phyloP scores from a whole-genome alignment of 2,113 vertebrate species.

The Craseonycteris thonglongyai region DNA sequence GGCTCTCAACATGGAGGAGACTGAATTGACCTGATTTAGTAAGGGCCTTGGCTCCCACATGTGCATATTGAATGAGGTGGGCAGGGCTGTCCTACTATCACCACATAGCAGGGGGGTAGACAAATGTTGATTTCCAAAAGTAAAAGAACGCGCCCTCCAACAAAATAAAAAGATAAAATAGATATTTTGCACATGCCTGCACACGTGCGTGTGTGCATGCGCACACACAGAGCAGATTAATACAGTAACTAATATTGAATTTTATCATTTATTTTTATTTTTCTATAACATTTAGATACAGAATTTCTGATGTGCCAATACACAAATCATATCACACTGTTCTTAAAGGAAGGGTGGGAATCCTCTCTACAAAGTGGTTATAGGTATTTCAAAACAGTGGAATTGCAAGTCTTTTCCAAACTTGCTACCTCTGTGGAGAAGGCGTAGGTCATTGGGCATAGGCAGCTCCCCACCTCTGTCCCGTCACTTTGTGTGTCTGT shows the following conservation, averaged over 20 bases:
- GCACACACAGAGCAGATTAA: background rate
- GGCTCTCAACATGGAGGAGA: background rate
- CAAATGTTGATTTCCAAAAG: background rate
- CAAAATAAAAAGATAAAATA: background rate
- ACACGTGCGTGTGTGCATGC: accelerated
- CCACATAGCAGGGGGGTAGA: background rate
- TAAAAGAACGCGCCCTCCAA: background rate
- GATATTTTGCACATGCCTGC: too few species aligned
- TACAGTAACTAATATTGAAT: background rate
- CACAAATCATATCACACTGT: background rate
- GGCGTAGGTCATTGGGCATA: background rate
- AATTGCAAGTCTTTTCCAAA: background rate
- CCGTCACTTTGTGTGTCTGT: background rate
- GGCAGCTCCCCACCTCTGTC: background rate
- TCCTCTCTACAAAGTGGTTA: background rate
- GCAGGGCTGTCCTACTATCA: background rate
- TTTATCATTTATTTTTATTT: background rate
- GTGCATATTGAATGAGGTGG: too few species aligned
- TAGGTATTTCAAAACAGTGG: background rate
- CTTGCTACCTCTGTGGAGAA: background rate
- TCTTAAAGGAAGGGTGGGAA: background rate
- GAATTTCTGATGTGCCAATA: background rate
- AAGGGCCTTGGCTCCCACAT: too few species aligned
- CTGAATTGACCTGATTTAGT: too few species aligned
- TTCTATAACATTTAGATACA: background rate